phyloP scores from a whole-genome alignment of 2,797 vertebrate species.

The Xenentodon cancila region DNA sequence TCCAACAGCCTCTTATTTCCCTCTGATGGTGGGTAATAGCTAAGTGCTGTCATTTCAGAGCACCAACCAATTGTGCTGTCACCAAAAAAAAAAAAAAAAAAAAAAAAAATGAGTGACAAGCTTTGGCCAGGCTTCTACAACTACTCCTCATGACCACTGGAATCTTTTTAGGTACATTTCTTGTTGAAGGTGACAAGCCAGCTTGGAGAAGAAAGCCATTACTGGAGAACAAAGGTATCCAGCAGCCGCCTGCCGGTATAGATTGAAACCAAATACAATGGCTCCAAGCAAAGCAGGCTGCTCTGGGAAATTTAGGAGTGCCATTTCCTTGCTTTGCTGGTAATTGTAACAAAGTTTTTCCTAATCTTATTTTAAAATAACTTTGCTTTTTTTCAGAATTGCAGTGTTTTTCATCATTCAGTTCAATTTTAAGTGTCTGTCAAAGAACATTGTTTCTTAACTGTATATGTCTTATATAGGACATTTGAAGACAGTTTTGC shows the following conservation, averaged over 20 bases:
- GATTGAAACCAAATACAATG: constrained; percentile 78
- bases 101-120: constrained; percentile 61
- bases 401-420: constrained; percentile 21
- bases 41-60: constrained; percentile 70
- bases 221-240: constrained; percentile 72
- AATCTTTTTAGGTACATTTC: constrained; percentile 67
- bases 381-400: constrained; percentile 19
- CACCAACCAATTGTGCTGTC: constrained; percentile 54
- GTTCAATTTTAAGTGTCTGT: constrained; percentile 23
- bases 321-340: constrained; percentile 52
- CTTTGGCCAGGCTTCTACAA: constrained; percentile 55
- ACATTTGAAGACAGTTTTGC: constrained; percentile 22
- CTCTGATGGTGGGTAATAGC: constrained; percentile 51
- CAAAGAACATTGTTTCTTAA: constrained; percentile 4
- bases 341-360: constrained; percentile 55
- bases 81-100: constrained; percentile 17
- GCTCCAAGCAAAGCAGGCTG: constrained; percentile 59
- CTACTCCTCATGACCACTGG: constrained; percentile 57
- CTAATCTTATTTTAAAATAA: constrained; percentile 42
- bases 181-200: constrained; percentile 73
- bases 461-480: not conserved
- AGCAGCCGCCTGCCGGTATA: constrained; percentile 70
- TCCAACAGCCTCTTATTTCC: constrained; percentile 30
- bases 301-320: constrained; percentile 67
- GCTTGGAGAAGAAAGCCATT: constrained; percentile 71